Evolutionary conservation across 1,140 invertebrate species (phyloP).

Genomic region (Microplitis mediator): DNA sequence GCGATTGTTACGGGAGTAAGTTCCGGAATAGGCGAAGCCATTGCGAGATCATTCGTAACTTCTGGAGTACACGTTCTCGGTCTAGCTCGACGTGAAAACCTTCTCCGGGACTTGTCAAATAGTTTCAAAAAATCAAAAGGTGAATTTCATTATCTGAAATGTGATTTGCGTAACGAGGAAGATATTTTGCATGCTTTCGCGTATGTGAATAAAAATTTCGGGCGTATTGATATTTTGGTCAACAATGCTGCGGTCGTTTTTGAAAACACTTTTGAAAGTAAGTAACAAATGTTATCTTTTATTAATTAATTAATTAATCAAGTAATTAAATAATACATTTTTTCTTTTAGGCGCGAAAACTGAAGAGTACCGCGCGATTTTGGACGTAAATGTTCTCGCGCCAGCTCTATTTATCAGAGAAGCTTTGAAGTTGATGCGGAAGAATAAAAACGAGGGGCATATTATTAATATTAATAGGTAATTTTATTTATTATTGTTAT

Average conservation of each 20-base stretch:
- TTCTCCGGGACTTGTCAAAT: slow-evolving; percentile 30
- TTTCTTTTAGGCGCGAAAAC: slow-evolving; percentile 45
- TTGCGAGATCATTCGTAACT: slow-evolving; percentile 40
- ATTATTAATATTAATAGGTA: slow-evolving; percentile 68
- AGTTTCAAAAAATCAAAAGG: slow-evolving; percentile 37
- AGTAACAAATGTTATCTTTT: slow-evolving; percentile 13
- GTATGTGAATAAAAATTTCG: slow-evolving; percentile 52
- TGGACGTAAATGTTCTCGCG: slow-evolving; percentile 67
- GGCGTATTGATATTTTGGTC: slow-evolving; percentile 64
- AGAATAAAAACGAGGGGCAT: slow-evolving; percentile 64
- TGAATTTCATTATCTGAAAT: slow-evolving; percentile 52
- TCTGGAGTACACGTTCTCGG: slow-evolving; percentile 47
- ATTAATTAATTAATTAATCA: neutral
- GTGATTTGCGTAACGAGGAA: slow-evolving; percentile 62
- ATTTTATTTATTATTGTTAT: neutral
- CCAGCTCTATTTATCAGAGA: slow-evolving; percentile 61
- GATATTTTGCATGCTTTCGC: slow-evolving; percentile 61
- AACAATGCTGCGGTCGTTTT: slow-evolving; percentile 63
- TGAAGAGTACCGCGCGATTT: slow-evolving; percentile 59
- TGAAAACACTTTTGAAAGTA: slow-evolving; percentile 45
- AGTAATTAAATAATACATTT: neutral
- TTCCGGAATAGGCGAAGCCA: slow-evolving; percentile 57
- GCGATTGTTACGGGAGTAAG: slow-evolving; percentile 63
- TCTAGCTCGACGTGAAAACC: slow-evolving; percentile 53
- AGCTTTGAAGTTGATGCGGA: slow-evolving; percentile 63